Evolutionary conservation across 2,113 vertebrate species (phyloP).

Genomic region (Ondatra zibethicus): DNA sequence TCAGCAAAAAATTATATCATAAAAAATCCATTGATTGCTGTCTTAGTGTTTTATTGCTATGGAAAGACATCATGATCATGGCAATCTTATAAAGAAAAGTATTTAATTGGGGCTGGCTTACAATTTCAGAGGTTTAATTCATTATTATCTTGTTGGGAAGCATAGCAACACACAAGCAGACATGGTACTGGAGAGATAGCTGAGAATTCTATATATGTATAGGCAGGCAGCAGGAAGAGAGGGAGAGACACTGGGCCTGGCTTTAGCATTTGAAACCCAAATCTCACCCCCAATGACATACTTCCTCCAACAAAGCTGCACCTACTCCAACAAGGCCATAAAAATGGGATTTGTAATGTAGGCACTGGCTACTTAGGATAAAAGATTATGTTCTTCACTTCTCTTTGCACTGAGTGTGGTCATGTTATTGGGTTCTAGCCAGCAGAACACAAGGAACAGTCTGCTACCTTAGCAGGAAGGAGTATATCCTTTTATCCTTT

Average conservation of each 20-base stretch:
- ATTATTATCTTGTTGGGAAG: not conserved
- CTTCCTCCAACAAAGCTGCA: not conserved
- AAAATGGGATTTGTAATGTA: not conserved
- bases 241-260: not conserved
- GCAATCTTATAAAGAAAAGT: not conserved
- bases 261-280: not conserved
- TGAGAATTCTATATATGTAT: not conserved
- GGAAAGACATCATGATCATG: not conserved
- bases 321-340: not conserved
- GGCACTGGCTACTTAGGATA: not conserved
- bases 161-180: not conserved
- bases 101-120: not conserved
- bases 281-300: not conserved
- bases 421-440: not conserved
- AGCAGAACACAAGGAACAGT: not conserved
- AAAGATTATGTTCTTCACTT: not conserved
- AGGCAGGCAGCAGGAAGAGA: not conserved
- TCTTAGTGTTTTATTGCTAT: not conserved
- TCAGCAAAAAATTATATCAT: not conserved
- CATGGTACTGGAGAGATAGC: not conserved
- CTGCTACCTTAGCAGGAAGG: not conserved
- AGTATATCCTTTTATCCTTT: not conserved
- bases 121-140: not conserved
- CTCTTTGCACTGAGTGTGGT: not conserved
- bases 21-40: conserved; percentile 17